Base-by-base conservation (phyloP, 2,797 vertebrate species). In the Linurgus olivaceus region DNA sequence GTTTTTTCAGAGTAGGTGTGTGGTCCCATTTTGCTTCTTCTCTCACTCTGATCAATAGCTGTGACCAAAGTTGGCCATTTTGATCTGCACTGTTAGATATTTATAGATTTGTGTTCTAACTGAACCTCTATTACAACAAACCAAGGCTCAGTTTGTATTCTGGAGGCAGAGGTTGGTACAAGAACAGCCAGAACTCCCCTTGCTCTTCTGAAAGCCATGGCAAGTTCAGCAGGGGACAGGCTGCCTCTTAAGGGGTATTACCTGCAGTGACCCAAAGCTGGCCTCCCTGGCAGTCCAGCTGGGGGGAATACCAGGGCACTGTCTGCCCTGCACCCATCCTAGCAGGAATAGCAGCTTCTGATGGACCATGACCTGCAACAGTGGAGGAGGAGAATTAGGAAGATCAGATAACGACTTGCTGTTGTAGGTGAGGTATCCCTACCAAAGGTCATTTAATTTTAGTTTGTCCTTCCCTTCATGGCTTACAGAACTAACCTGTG, bases 371-470 rank as follows among this genome's bases (percentile, higher is more conserved):
- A 87, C 66, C 73, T 78, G 81, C 61, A 50, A 13, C 19, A 65
- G 87, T 0, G 0, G 68, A 94, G 75, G 72, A 82, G 65, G 82
- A 94, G 93, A 93, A 91, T 94, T 96, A 94, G 85, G 72, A 83
- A 94, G 91, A 94, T 94, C 87, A 85, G 85, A 29, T 93, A 73
- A 59, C 2, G 0, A 68, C 72, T 87, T 74, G 45, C 61, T 83
- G 33, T 74, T 91, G 58, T 85, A 92, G 84, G 71, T 94, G 75
- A 87, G 68, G 47, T 92, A 29, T 82, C 75, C 67, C 84, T 74
- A 82, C 55, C 47, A 88, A 61, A 93, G 94, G 91, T 96, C 54
- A 40, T 94, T 92, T 96, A 96, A 94, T 92, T 95, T 89, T 94
- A 93, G 82, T 26, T 61, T 44, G 59, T 86, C 71, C 75, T 86